Conservation (phyloP, 1,140 invertebrate genomes). For the Cydia splendana region DNA sequence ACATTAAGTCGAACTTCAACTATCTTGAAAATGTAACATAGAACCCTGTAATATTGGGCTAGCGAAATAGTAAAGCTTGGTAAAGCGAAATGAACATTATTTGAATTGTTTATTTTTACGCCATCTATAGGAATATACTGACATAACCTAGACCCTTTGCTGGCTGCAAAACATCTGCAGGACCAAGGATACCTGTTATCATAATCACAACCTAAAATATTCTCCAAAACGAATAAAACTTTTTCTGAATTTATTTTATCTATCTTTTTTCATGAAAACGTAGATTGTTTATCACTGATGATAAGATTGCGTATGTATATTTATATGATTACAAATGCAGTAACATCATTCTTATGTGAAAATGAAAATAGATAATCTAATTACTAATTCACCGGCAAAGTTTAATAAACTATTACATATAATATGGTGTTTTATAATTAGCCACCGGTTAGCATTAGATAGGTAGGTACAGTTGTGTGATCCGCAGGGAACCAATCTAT, state of each 20-base stretch:
- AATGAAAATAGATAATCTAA: background rate
- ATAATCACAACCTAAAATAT: background rate
- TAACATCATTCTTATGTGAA: background rate
- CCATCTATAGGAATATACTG: conserved; percentile 41
- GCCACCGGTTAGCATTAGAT: conserved; percentile 30
- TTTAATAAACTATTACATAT: background rate
- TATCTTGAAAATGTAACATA: no score
- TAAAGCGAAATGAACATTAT: background rate
- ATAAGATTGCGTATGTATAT: conserved; percentile 9
- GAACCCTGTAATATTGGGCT: no score
- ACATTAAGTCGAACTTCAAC: no score
- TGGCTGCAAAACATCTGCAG: background rate
- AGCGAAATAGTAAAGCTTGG: no score
- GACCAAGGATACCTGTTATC: background rate
- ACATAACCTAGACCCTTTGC: background rate
- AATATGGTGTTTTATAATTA: conserved; percentile 37
- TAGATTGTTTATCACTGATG: conserved; percentile 15
- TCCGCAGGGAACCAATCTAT: conserved; percentile 64
- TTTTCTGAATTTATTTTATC: background rate
- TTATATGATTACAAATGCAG: conserved; percentile 1
- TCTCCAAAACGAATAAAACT: background rate
- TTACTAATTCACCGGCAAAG: background rate
- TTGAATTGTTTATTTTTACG: conserved; percentile 29
- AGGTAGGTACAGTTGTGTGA: conserved; percentile 8
- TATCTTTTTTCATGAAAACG: background rate